phyloP scores from a whole-genome alignment of 2,113 vertebrate genomes.

The Carettochelys insculpta region DNA sequence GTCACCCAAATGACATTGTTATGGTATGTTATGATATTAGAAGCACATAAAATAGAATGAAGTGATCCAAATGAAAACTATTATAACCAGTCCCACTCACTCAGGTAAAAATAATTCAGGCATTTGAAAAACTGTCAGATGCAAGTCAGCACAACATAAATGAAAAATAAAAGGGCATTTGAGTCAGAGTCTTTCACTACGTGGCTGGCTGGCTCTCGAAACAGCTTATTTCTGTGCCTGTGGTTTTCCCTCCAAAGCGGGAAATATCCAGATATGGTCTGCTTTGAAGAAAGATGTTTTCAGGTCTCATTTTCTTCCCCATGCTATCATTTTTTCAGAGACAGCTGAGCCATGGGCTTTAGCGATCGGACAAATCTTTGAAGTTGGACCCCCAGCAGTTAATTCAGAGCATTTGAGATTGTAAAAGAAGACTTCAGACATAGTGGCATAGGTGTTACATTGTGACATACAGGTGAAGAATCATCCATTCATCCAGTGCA shows the following conservation, averaged over 20 bases:
- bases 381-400: background rate
- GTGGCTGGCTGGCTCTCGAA: background rate
- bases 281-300: background rate
- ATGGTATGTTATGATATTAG: background rate
- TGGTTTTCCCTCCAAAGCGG: no score
- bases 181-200: background rate
- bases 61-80: background rate
- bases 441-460: background rate
- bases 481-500: background rate
- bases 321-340: background rate
- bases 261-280: background rate
- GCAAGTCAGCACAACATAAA: background rate
- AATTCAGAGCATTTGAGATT: rapidly evolving
- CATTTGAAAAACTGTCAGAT: background rate
- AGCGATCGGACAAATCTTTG: background rate
- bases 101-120: background rate
- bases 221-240: background rate
- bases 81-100: background rate
- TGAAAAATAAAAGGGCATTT: background rate
- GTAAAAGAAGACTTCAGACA: background rate
- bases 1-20: background rate
- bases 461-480: background rate
- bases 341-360: background rate
- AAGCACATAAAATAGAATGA: background rate
- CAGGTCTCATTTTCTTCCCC: background rate